Percentiles rank a stretch among this genome's conserved stretches.
These are phyloP conservation scores for Syrista parreyssii DNA, from an alignment of 2,888 invertebrate species.

Conservation along the genomic window DNA sequence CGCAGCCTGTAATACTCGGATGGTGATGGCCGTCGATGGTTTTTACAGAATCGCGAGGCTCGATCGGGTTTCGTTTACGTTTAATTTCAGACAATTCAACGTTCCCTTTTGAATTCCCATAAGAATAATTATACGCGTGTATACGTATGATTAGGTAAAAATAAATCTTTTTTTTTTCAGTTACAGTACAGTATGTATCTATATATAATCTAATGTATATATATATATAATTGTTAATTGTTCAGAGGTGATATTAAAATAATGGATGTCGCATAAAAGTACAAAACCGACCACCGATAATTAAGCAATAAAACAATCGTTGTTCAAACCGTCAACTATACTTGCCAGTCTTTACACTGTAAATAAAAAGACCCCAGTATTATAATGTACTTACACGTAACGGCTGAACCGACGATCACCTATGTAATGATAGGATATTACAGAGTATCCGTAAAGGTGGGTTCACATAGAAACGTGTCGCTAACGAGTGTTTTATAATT, in stretches of 20 bases:
- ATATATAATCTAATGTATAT: not conserved
- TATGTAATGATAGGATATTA: conserved; percentile 26
- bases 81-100: not conserved
- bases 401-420: conserved; percentile 19
- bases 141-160: not conserved
- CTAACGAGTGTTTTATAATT: conserved; percentile 4
- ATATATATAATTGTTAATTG: not conserved
- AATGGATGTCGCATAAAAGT: not conserved
- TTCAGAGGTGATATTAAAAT: not conserved
- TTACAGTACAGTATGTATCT: not conserved
- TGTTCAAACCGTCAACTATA: conserved; percentile 12
- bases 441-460: not conserved
- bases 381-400: conserved; percentile 24
- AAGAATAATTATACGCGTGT: not conserved
- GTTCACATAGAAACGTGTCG: not conserved
- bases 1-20: conserved; percentile 54
- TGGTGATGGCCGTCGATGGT: not conserved
- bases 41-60: not conserved
- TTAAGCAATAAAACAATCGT: conserved; percentile 24
- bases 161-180: not conserved
- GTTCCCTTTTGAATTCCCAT: not conserved
- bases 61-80: not conserved
- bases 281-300: conserved; percentile 3
- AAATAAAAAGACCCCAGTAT: conserved; percentile 12
- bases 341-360: not conserved